phyloP scores from a whole-genome alignment of 2,888 invertebrate species.

The Boloria euphrosyne region DNA sequence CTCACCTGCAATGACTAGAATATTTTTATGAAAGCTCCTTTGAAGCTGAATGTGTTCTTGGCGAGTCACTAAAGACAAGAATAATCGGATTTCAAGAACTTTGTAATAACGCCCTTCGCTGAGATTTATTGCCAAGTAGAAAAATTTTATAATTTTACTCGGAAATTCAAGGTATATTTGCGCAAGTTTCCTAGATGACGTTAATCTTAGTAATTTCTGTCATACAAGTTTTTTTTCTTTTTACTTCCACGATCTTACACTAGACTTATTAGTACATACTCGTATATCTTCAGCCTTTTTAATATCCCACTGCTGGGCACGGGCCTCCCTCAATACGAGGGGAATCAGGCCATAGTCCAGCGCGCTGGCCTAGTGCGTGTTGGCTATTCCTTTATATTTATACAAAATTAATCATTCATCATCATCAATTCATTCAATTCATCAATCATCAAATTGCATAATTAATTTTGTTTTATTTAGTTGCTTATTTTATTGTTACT shows the following conservation, averaged over 20 bases:
- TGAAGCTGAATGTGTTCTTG: constrained; percentile 12
- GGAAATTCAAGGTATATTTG: constrained; percentile 61
- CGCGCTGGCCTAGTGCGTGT: too few species aligned
- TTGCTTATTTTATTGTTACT: too few species aligned
- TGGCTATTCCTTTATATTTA: too few species aligned
- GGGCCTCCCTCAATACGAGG: too few species aligned
- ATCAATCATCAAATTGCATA: too few species aligned
- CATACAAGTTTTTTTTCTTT: constrained; percentile 12
- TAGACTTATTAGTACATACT: too few species aligned
- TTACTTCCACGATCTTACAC: background rate
- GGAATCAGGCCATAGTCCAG: too few species aligned
- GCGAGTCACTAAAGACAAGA: constrained; percentile 21
- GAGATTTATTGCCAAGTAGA: constrained; percentile 75
- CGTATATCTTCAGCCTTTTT: too few species aligned
- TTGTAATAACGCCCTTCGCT: constrained; percentile 68
- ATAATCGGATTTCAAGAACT: constrained; percentile 63
- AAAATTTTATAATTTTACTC: constrained; percentile 61
- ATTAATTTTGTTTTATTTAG: too few species aligned
- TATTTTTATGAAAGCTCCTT: constrained; percentile 3
- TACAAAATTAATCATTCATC: too few species aligned
- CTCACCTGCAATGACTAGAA: background rate
- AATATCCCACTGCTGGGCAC: too few species aligned
- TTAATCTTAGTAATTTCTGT: constrained; percentile 23
- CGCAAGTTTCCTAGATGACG: constrained; percentile 52
- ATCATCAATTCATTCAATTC: too few species aligned